A percentile compares a stretch with the other conserved stretches of the same genome.
Evolutionary conservation across 2,888 invertebrate species (phyloP).

Genomic region (Steinernema scapterisci): DNA sequence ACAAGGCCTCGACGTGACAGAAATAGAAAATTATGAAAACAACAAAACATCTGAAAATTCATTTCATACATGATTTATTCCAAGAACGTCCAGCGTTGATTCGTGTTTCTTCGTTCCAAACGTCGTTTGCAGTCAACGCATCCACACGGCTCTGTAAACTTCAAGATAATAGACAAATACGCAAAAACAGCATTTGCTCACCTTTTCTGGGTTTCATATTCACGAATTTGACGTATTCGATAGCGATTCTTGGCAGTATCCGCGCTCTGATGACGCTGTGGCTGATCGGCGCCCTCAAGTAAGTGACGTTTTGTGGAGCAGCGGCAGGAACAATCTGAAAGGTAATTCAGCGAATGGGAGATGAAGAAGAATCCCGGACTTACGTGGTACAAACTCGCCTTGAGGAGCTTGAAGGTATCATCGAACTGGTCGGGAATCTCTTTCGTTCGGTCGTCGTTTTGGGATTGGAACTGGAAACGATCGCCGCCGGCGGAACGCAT

Average conservation of each 20-base stretch:
- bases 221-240: neutral
- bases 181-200: neutral
- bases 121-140: neutral
- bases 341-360: neutral
- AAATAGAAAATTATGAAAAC: too few relatives aligned
- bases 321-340: neutral
- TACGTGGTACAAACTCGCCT: neutral
- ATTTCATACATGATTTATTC: neutral
- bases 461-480: neutral
- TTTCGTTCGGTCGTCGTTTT: neutral
- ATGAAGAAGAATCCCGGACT: neutral
- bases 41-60: neutral
- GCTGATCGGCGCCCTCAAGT: neutral
- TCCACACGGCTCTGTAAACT: neutral
- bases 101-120: neutral
- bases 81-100: neutral
- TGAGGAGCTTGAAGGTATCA: too few relatives aligned
- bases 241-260: neutral
- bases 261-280: neutral
- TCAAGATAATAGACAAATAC: neutral
- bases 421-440: too few relatives aligned
- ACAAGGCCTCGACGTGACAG: too few relatives aligned
- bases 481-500: too few relatives aligned
- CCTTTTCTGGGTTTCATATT: neutral
- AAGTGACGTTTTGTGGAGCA: neutral